phyloP scores from a whole-genome alignment of 2,113 vertebrate genomes.

The Paramormyrops kingsleyae region DNA sequence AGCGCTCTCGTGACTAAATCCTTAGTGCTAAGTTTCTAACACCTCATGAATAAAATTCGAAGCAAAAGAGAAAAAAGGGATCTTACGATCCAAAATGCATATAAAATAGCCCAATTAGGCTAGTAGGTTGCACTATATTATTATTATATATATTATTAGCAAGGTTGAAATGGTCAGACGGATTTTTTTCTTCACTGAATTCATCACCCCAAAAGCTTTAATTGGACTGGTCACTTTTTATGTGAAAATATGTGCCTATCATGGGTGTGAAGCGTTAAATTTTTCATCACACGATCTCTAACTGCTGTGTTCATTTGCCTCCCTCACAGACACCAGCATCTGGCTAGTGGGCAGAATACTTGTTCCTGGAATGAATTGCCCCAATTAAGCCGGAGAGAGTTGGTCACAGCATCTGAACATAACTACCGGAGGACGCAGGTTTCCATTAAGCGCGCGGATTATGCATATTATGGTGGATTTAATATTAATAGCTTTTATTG shows the following conservation, averaged over 20 bases:
- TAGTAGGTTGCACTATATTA: conserved; percentile 20
- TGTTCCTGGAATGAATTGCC: conserved; percentile 28
- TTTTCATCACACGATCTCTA: conserved; percentile 37
- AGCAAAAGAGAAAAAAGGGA: conserved; percentile 9
- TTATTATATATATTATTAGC: conserved; percentile 7
- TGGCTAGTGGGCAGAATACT: conserved; percentile 21
- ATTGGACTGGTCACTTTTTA: conserved; percentile 31
- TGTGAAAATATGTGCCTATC: conserved; percentile 31
- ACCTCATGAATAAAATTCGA: conserved; percentile 28
- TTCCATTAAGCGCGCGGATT: conserved; percentile 39
- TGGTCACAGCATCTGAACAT: conserved; percentile 30
- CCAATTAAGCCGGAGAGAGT: conserved; percentile 30
- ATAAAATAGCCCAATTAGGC: conserved; percentile 37
- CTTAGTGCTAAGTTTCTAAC: background rate
- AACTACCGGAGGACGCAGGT: conserved; percentile 29
- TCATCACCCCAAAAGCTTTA: conserved; percentile 24
- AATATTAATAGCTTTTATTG: conserved; percentile 59
- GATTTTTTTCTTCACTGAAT: background rate
- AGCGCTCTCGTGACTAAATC: background rate
- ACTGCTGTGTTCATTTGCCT: conserved; percentile 21
- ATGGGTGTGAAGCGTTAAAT: conserved; percentile 60
- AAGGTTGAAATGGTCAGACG: conserved; percentile 16
- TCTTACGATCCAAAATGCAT: conserved; percentile 29
- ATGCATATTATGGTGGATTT: conserved; percentile 47
- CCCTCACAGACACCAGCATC: conserved; percentile 5